A percentile compares a stretch with the other conserved stretches of the same genome.
Evolutionary conservation across 2,797 vertebrate genomes (phyloP).

Genomic region (Ambastaia sidthimunki): DNA sequence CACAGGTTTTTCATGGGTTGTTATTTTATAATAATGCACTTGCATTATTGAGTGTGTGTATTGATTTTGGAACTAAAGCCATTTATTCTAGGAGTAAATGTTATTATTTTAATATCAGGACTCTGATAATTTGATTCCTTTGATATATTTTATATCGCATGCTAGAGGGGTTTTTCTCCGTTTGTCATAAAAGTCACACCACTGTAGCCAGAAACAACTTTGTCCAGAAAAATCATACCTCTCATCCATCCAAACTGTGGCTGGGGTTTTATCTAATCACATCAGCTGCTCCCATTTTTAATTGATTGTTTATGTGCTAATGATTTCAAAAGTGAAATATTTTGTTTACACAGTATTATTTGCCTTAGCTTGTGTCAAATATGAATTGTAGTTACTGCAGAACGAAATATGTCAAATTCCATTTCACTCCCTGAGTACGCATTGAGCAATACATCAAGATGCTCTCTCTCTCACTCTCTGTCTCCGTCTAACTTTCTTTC

Average conservation of each 20-base stretch:
- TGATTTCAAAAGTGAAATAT: conserved; percentile 1
- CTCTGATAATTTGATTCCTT: conserved; percentile 61
- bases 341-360: no score
- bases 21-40: conserved; percentile 83
- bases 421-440: not conserved
- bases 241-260: conserved; percentile 22
- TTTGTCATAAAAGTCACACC: conserved; percentile 49
- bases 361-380: not conserved
- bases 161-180: conserved; percentile 67
- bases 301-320: not conserved
- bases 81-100: conserved; percentile 81
- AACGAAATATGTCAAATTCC: not conserved
- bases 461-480: not conserved
- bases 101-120: conserved; percentile 83
- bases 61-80: conserved; percentile 80
- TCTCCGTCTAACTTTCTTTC: not conserved
- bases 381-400: not conserved
- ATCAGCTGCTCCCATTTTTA: not conserved
- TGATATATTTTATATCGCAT: conserved; percentile 71
- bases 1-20: conserved; percentile 75
- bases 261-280: conserved; percentile 8
- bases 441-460: not conserved
- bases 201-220: conserved; percentile 30
- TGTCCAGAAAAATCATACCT: conserved; percentile 23
- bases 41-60: conserved; percentile 77